A percentile compares a stretch with the other conserved stretches of the same genome.
Conservation (phyloP, 2,888 invertebrate genomes). For the Furcula furcula region DNA sequence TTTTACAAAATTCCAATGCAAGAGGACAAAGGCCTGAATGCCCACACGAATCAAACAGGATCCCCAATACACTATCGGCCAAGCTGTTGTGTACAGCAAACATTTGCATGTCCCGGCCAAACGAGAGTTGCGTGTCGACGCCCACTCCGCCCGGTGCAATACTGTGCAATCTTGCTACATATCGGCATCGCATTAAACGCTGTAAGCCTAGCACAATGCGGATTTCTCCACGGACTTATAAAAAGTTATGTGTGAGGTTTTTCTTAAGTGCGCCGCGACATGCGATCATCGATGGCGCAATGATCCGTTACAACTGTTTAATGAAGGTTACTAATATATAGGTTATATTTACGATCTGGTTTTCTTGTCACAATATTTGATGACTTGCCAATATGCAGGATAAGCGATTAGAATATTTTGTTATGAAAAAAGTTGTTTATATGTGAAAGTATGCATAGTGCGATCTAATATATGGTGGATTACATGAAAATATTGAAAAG, state of each 20-base stretch:
- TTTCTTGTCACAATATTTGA: too few species aligned
- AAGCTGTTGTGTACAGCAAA: conserved; percentile 54
- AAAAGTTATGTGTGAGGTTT: conserved; percentile 53
- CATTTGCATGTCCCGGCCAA: conserved; percentile 66
- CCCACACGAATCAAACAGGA: conserved; percentile 76
- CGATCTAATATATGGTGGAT: too few species aligned
- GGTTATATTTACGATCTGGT: too few species aligned
- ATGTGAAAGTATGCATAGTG: too few species aligned
- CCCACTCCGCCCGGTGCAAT: conserved; percentile 66
- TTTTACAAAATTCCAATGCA: conserved; percentile 15
- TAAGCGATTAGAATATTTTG: too few species aligned
- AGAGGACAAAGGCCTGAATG: conserved; percentile 52
- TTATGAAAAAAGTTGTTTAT: too few species aligned
- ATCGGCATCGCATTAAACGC: conserved; percentile 73
- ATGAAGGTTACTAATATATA: conserved; percentile 5
- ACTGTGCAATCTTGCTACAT: conserved; percentile 66
- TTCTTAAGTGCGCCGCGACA: conserved; percentile 55
- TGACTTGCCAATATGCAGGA: too few species aligned
- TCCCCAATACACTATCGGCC: conserved; percentile 65
- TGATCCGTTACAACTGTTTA: conserved; percentile 35
- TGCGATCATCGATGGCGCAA: conserved; percentile 59
- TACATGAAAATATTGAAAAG: too few species aligned
- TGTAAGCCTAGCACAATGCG: conserved; percentile 59
- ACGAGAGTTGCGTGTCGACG: conserved; percentile 71
- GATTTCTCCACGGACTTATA: conserved; percentile 58